Conservation (phyloP, 1,140 invertebrate species). For the Rhagoletis zephyria region DNA sequence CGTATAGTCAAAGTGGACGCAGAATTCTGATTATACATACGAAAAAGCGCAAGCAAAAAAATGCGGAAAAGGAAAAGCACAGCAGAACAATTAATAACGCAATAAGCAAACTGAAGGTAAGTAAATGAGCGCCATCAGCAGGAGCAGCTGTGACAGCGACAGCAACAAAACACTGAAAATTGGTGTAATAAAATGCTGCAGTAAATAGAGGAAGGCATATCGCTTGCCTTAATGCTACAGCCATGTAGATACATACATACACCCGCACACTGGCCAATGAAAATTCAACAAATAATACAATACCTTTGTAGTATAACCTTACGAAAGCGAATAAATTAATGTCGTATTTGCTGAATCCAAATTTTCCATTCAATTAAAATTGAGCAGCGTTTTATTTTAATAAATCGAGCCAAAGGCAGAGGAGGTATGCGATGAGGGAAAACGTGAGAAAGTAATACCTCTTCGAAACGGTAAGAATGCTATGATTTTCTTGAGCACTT, state of each 20-base stretch:
- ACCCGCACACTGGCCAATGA: background rate
- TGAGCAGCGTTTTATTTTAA: background rate
- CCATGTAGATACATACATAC: background rate
- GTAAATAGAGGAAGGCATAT: background rate
- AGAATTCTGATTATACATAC: background rate
- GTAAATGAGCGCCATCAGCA: background rate
- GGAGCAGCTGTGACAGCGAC: background rate
- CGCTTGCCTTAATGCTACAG: background rate
- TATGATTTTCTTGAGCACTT: too few relatives aligned
- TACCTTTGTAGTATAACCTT: background rate
- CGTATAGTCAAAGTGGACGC: background rate
- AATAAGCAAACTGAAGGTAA: background rate
- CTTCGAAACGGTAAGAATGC: too few relatives aligned
- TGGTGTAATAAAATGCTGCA: background rate
- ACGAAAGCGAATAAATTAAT: background rate
- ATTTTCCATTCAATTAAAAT: constrained; percentile 15
- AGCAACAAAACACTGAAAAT: background rate
- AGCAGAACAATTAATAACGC: constrained; percentile 6
- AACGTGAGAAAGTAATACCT: background rate
- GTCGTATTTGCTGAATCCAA: background rate
- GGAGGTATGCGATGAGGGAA: background rate
- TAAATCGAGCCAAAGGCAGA: background rate
- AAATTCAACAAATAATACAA: background rate
- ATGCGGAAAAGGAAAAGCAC: background rate
- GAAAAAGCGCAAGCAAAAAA: background rate